phyloP scores from a whole-genome alignment of 2,888 invertebrate species.

The Lasioglossum marginatum region DNA sequence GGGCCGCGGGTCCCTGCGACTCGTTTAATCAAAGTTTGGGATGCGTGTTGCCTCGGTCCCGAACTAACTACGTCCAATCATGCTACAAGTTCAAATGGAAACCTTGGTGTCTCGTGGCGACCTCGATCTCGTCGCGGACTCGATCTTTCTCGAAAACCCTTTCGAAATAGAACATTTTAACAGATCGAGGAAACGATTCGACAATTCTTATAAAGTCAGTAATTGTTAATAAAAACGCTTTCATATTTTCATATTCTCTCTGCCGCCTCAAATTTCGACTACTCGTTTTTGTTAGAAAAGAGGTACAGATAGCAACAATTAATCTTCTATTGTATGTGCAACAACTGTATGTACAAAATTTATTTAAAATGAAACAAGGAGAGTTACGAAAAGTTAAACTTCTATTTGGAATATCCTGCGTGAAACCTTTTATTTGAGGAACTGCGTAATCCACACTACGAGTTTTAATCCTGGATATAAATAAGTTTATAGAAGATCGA shows the following conservation, averaged over 20 bases:
- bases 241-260: no score
- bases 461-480: background rate
- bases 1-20: conserved; percentile 74
- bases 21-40: conserved; percentile 82
- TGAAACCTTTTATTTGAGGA: background rate
- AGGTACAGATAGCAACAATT: no score
- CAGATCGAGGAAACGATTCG: background rate
- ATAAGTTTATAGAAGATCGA: background rate
- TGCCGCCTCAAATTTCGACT: no score
- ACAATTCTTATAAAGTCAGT: background rate
- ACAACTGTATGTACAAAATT: no score
- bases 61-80: conserved; percentile 80
- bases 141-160: background rate
- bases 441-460: background rate
- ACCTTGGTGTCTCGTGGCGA: conserved; percentile 9
- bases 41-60: conserved; percentile 78
- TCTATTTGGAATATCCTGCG: no score
- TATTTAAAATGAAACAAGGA: no score
- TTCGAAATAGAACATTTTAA: background rate
- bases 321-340: no score
- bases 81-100: conserved; percentile 71
- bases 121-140: background rate
- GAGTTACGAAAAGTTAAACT: no score
- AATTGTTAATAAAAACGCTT: background rate
- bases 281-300: no score